Evolutionary conservation across 2,888 invertebrate species (phyloP).

Genomic region (Dastarcus helophoroides): DNA sequence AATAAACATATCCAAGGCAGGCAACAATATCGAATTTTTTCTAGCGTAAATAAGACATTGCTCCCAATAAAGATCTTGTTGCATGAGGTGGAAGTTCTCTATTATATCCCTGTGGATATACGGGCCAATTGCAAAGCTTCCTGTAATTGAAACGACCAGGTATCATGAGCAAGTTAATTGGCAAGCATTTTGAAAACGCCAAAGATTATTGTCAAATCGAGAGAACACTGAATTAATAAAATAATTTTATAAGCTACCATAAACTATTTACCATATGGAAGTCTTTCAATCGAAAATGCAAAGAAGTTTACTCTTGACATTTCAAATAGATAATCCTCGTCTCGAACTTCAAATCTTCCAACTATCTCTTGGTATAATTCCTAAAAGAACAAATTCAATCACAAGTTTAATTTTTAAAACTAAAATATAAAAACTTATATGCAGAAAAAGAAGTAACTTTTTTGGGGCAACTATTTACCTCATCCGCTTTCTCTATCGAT

Average conservation of each 20-base stretch:
- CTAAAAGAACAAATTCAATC: no score
- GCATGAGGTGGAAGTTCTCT: conserved; percentile 47
- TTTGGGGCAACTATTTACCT: conserved; percentile 35
- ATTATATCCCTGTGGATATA: conserved; percentile 49
- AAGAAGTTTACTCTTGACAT: conserved; percentile 33
- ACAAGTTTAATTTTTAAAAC: no score
- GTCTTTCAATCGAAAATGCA: conserved; percentile 50
- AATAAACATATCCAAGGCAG: conserved; percentile 43
- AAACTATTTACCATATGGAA: conserved; percentile 52
- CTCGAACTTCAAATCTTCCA: conserved; percentile 14
- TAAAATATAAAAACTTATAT: neutral
- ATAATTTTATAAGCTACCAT: no score
- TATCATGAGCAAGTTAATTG: no score
- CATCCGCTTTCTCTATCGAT: conserved; percentile 44
- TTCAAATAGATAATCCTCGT: conserved; percentile 11
- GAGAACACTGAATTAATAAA: no score
- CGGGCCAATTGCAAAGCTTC: conserved; percentile 53
- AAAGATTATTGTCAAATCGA: no score
- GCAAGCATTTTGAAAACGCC: no score
- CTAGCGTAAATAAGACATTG: conserved; percentile 51
- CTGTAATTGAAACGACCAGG: no score
- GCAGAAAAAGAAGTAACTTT: neutral
- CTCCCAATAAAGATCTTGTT: conserved; percentile 56
- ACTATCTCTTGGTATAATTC: conserved; percentile 24
- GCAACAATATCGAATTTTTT: conserved; percentile 50